Percentiles rank a stretch among this genome's conserved stretches.
These are phyloP conservation scores for Philotrypesis tridentata DNA, from an alignment of 1,140 invertebrate genomes.

Conservation along the genomic window DNA sequence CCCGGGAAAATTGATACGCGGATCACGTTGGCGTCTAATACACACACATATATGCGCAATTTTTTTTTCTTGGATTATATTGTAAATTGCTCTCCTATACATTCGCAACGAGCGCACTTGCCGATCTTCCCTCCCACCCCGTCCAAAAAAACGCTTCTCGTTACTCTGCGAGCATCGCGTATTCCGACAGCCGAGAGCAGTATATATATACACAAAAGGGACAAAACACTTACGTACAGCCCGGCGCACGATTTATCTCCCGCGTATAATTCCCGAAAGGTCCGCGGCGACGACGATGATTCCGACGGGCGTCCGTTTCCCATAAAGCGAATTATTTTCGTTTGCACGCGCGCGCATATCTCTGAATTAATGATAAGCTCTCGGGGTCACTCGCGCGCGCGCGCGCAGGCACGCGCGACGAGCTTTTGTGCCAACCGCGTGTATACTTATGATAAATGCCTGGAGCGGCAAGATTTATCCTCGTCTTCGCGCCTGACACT, in stretches of 20 bases:
- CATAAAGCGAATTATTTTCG: constrained; percentile 72
- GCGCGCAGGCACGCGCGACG: no score
- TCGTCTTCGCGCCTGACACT: no score
- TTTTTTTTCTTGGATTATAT: no score
- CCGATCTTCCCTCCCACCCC: neutral
- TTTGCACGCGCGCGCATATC: constrained; percentile 60
- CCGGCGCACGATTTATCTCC: constrained; percentile 42
- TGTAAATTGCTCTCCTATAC: no score
- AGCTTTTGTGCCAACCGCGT: constrained; percentile 40
- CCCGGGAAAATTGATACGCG: neutral
- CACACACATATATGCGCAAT: no score
- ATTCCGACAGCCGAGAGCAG: no score
- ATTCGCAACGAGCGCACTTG: no score
- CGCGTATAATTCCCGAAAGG: constrained; percentile 44
- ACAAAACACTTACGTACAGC: neutral
- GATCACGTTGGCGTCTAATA: no score
- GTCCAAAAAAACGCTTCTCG: neutral
- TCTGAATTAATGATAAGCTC: constrained; percentile 68
- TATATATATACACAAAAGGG: no score
- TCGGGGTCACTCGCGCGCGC: neutral
- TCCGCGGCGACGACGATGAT: constrained; percentile 40
- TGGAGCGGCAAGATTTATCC: no score
- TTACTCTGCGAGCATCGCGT: no score
- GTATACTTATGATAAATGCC: no score
- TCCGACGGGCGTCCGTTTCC: constrained; percentile 61